Conservation (phyloP, 2,797 vertebrate genomes). For the Luscinia luscinia region DNA sequence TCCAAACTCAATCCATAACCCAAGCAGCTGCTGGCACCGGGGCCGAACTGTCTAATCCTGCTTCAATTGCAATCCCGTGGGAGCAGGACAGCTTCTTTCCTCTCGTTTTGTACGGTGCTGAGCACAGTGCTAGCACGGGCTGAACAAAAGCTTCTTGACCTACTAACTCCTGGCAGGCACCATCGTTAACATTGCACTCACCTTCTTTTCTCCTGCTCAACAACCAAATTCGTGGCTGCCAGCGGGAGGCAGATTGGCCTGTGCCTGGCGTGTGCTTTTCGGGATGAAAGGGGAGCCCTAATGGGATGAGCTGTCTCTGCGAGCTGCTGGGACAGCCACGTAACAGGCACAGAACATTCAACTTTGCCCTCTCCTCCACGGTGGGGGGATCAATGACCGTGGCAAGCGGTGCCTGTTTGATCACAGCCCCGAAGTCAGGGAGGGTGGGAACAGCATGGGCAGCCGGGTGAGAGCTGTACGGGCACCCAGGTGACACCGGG, state of each 20-base stretch:
- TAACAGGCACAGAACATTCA: conserved; percentile 27
- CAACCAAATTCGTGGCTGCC: not conserved
- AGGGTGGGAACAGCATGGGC: not conserved
- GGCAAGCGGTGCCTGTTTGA: not conserved
- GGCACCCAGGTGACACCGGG: accelerated
- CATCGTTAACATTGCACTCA: conserved; percentile 30
- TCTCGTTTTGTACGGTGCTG: not conserved
- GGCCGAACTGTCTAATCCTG: not conserved
- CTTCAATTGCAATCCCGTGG: not conserved
- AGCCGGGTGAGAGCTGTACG: accelerated
- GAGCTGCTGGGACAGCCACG: not conserved
- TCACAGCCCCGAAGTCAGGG: not conserved
- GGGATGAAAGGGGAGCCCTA: conserved; percentile 8
- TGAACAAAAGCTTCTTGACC: conserved; percentile 69
- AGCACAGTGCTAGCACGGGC: not conserved
- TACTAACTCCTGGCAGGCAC: conserved; percentile 46
- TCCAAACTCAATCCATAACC: not conserved
- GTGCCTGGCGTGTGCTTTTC: conserved; percentile 18
- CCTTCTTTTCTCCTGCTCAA: conserved; percentile 35
- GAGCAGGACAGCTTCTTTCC: conserved; percentile 47
- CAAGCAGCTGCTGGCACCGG: not conserved
- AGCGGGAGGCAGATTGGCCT: conserved; percentile 43
- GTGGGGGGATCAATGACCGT: not conserved
- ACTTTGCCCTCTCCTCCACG: not conserved
- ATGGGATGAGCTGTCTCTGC: conserved; percentile 37